Evolutionary conservation across 2,113 vertebrate genomes (phyloP).

Genomic region (Cygnus atratus): DNA sequence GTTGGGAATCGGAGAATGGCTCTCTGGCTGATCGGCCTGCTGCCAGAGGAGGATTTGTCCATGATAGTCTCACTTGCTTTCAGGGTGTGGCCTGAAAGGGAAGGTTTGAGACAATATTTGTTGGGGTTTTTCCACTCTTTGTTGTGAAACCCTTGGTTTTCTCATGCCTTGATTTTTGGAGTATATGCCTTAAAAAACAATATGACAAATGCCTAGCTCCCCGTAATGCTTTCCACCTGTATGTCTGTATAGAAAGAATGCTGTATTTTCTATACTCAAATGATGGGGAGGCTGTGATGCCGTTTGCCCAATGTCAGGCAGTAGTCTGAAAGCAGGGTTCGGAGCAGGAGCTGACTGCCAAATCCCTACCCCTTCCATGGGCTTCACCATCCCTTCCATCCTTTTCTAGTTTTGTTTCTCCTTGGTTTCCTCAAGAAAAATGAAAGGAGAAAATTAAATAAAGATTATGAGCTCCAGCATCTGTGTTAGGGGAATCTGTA

Average conservation of each 20-base stretch:
- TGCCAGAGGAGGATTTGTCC: slow-evolving; percentile 33
- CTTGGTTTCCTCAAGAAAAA: neutral
- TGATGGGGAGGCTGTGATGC: neutral
- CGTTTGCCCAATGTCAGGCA: neutral
- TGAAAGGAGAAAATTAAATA: neutral
- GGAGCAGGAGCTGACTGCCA: neutral
- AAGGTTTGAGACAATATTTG: neutral
- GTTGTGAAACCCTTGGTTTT: slow-evolving; percentile 21
- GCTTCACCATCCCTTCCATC: neutral
- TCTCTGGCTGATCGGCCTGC: neutral
- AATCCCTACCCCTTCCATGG: neutral
- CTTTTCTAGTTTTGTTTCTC: neutral
- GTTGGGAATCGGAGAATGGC: neutral
- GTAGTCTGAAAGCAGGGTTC: neutral
- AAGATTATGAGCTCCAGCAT: neutral
- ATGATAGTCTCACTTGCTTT: neutral
- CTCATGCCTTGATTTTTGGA: neutral
- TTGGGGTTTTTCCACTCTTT: neutral
- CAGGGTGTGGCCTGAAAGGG: neutral
- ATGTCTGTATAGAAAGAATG: neutral
- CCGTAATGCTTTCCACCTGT: neutral
- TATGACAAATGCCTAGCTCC: neutral
- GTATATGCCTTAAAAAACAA: neutral
- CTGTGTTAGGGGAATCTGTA: neutral
- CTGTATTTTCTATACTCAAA: neutral